A percentile compares a stretch with the other conserved stretches of the same genome.
Conservation (phyloP, 2,888 invertebrate genomes). For the Mythimna ferrago region DNA sequence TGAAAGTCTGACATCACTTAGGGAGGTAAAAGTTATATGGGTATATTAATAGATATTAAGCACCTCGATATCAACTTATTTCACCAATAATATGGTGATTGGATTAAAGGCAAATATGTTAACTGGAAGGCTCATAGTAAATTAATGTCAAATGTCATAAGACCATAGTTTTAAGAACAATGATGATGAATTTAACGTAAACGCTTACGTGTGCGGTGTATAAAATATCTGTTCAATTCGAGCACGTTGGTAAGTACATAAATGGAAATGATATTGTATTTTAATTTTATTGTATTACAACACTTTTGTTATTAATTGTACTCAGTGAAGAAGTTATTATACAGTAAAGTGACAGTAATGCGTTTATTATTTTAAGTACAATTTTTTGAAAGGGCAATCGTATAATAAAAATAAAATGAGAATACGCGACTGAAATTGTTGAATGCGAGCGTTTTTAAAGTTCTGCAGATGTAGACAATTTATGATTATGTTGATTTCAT, state of each 20-base stretch:
- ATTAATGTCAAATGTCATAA: slow-evolving; percentile 1
- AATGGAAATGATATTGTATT: slow-evolving; percentile 38
- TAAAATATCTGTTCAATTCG: slow-evolving; percentile 24
- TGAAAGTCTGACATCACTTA: not conserved
- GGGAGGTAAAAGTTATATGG: not conserved
- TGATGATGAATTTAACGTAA: slow-evolving; percentile 15
- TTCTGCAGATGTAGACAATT: slow-evolving; percentile 34
- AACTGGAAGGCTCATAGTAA: not conserved
- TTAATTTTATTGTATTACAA: slow-evolving; percentile 41
- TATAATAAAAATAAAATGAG: slow-evolving; percentile 46
- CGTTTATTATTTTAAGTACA: slow-evolving; percentile 52
- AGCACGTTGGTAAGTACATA: not conserved
- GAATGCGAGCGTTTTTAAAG: slow-evolving; percentile 40
- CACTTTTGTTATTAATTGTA: slow-evolving; percentile 56
- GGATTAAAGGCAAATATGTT: not conserved
- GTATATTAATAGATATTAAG: too few relatives aligned
- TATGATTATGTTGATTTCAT: slow-evolving; percentile 41
- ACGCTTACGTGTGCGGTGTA: slow-evolving; percentile 18
- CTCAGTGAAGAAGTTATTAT: slow-evolving; percentile 51
- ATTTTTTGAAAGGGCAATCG: slow-evolving; percentile 54
- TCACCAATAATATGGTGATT: not conserved
- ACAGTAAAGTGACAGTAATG: slow-evolving; percentile 55
- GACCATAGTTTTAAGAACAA: slow-evolving; percentile 15
- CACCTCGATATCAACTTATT: too few relatives aligned
- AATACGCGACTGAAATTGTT: slow-evolving; percentile 51